Conservation (phyloP, 2,113 vertebrate species). For the Percina caprodes region DNA sequence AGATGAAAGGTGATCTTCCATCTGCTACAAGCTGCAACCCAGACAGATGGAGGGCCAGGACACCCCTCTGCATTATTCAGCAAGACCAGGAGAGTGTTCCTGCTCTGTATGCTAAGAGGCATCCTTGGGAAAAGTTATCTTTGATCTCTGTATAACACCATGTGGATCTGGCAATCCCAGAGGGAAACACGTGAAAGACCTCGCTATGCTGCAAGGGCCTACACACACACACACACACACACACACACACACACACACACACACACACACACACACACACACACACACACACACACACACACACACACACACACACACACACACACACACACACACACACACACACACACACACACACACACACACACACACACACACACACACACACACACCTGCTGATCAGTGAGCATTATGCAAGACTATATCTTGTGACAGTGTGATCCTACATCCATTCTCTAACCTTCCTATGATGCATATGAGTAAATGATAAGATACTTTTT, state of each 20-base stretch:
- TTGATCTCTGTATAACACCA: slow-evolving; percentile 65
- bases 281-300: not conserved
- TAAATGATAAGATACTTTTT: not conserved
- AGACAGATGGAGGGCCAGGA: slow-evolving; percentile 65
- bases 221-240: slow-evolving; percentile 28
- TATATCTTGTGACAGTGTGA: slow-evolving; percentile 28
- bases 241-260: slow-evolving; percentile 5
- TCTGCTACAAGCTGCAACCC: slow-evolving; percentile 60
- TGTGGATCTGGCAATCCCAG: slow-evolving; percentile 38
- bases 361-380: slow-evolving; percentile 14
- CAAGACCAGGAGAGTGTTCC: slow-evolving; percentile 48
- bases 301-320: not conserved
- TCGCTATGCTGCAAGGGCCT: slow-evolving; percentile 10
- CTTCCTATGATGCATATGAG: slow-evolving; percentile 19
- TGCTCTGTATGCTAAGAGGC: slow-evolving; percentile 64
- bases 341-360: slow-evolving; percentile 9
- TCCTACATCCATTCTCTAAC: slow-evolving; percentile 23
- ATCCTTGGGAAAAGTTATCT: slow-evolving; percentile 61
- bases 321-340: slow-evolving; percentile 1
- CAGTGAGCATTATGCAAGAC: slow-evolving; percentile 38
- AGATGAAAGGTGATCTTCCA: slow-evolving; percentile 71
- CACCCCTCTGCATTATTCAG: slow-evolving; percentile 75
- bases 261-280: too few species aligned
- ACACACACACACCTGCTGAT: slow-evolving; percentile 38
- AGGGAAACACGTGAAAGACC: slow-evolving; percentile 31